A percentile compares a stretch with the other conserved stretches of the same genome.
Evolutionary conservation across 2,888 invertebrate species (phyloP).

Genomic region (Pterostichus madidus): DNA sequence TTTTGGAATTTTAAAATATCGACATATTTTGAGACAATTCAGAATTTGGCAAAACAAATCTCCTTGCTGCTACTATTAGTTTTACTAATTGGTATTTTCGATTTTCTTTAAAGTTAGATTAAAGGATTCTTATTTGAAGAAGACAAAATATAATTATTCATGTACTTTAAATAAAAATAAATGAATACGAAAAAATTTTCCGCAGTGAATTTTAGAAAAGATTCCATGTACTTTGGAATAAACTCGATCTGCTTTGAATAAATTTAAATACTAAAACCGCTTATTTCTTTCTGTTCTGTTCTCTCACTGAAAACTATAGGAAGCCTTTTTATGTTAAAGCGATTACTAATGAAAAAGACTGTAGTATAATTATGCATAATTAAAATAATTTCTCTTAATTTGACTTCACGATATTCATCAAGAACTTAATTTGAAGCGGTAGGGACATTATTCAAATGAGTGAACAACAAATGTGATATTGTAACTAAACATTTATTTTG

Average conservation of each 20-base stretch:
- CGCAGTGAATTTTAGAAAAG: background rate
- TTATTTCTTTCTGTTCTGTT: background rate
- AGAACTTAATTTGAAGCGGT: too few species aligned
- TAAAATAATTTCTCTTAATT: slow-evolving; percentile 3
- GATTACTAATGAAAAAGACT: slow-evolving; percentile 11
- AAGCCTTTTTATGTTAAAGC: background rate
- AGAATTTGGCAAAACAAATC: too few species aligned
- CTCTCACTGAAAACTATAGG: background rate
- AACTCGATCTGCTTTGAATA: slow-evolving; percentile 34
- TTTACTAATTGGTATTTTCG: background rate
- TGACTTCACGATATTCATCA: background rate
- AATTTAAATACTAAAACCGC: slow-evolving; percentile 35
- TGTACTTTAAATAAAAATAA: background rate
- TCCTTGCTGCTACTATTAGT: background rate
- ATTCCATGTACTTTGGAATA: slow-evolving; percentile 20
- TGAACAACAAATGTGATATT: too few species aligned
- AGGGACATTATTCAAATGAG: too few species aligned
- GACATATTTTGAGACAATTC: too few species aligned
- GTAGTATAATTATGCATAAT: background rate
- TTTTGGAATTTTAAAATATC: too few species aligned
- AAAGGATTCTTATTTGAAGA: too few species aligned
- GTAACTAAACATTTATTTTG: slow-evolving; percentile 3
- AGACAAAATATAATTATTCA: slow-evolving; percentile 4
- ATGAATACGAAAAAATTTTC: slow-evolving; percentile 9
- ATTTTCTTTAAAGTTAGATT: too few species aligned